These are phyloP conservation scores for Cydia amplana DNA, from an alignment of 1,140 invertebrate genomes.

Conservation along the genomic window DNA sequence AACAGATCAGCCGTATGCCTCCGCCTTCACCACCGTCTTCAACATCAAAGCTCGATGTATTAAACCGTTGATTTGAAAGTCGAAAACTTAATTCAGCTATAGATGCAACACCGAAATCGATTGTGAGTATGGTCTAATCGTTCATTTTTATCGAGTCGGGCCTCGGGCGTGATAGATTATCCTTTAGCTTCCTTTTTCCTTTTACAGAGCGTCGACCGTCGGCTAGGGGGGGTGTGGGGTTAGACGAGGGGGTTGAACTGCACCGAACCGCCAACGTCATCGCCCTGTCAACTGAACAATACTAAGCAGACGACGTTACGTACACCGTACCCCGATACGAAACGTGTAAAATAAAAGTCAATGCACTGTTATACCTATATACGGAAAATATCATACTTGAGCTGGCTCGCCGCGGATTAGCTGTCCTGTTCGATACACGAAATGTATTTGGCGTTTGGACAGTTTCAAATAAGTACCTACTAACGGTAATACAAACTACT, in stretches of 20 bases:
- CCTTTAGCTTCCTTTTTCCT: conserved; percentile 75
- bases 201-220: conserved; percentile 76
- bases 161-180: conserved; percentile 77
- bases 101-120: conserved; percentile 46
- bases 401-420: background rate
- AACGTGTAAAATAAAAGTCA: conserved; percentile 17
- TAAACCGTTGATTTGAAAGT: background rate
- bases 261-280: conserved; percentile 68
- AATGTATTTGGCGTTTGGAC: background rate
- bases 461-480: background rate
- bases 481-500: no score
- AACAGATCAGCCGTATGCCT: no score
- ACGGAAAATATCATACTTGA: background rate
- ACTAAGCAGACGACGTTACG: conserved; percentile 74
- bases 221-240: conserved; percentile 49
- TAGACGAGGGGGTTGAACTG: conserved; percentile 50
- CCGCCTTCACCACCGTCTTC: no score
- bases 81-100: conserved; percentile 41
- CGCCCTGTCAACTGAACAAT: conserved; percentile 77
- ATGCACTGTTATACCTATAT: conserved; percentile 9
- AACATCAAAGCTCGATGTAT: no score
- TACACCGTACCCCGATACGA: conserved; percentile 40
- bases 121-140: conserved; percentile 67
- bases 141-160: conserved; percentile 76
- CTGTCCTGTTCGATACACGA: background rate